Base-by-base conservation (phyloP, 2,797 vertebrate genomes). In the Leptoclinus maculatus region DNA sequence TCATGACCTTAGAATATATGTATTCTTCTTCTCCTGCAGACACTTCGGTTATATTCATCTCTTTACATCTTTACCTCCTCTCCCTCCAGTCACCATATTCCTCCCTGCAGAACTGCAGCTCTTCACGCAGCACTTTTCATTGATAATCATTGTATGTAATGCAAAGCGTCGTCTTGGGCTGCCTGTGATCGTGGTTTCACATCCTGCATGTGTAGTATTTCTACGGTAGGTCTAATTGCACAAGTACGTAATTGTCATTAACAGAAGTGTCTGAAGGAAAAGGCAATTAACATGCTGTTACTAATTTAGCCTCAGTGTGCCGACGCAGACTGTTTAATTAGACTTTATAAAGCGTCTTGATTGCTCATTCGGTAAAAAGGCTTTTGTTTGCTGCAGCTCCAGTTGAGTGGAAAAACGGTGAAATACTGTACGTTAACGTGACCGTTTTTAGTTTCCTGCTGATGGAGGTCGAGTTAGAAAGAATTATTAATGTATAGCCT, bases 291-390 rank as follows among this genome's bases (percentile, higher is more conserved):
- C 41, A 7, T 71, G 58, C 51, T 76, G 75, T 63, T 63, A 25
- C 54, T 49, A 27, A 69, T 54, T 41, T 2, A 65, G 51, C 16
- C 45, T 54, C 10, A 13, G 34, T 51, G 53, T 54, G 56, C 66
- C 39, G 66, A 70, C 60, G 54, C 57, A 13, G 12, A 23, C 29
- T 66, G 56, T 56, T 67, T 71, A 74, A 70, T 79, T 54, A 78
- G 27, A 66, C 60, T 54, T 72, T 7, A 32, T 57, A 56, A 73
- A 66, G 39, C 32, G 23, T 47, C 64, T 39, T 34, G 53, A 77
- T 63, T 73, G 45, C 47, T 72, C 62, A 9, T 72, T 72, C 73
- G 29, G 36, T 72, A 29, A 63, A 27, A 29, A 32, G 27, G 54
- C 23, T 34, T 53, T 6, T 38, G 41, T 60, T 41, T 54, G 71